Percentiles rank a stretch among this genome's conserved stretches.
These are phyloP conservation scores for Ctenoplectra terminalis DNA, from an alignment of 1,140 invertebrate genomes.

Conservation along the genomic window DNA sequence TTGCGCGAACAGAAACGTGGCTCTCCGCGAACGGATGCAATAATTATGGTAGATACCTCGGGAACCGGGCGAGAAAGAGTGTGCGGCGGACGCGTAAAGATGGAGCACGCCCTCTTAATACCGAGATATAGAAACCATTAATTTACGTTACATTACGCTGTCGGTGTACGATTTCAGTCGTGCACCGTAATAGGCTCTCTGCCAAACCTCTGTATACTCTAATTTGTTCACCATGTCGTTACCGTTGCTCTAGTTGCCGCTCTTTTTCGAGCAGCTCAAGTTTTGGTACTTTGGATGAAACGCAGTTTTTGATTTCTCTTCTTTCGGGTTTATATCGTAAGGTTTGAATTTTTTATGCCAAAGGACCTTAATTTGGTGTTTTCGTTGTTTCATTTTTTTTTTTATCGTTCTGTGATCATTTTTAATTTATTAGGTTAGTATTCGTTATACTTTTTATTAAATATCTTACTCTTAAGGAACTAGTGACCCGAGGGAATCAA, in stretches of 20 bases:
- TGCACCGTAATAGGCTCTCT: constrained; percentile 32
- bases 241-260: neutral
- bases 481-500: no score
- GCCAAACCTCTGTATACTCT: constrained; percentile 29
- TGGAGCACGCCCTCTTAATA: constrained; percentile 56
- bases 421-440: no score
- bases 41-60: constrained; percentile 65
- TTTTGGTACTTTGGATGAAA: neutral
- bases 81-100: constrained; percentile 46
- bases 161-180: constrained; percentile 28
- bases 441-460: no score
- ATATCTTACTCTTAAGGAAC: no score
- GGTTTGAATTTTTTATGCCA: no score
- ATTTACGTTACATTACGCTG: constrained; percentile 64
- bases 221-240: constrained; percentile 55
- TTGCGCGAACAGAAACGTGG: constrained; percentile 35
- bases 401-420: neutral
- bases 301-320: neutral
- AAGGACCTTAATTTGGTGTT: neutral
- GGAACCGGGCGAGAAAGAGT: constrained; percentile 27
- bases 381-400: neutral
- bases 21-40: constrained; percentile 51
- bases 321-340: neutral
- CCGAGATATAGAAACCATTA: constrained; percentile 65
- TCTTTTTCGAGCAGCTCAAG: neutral